Percentiles rank a stretch among this genome's conserved stretches.
These are phyloP conservation scores for Eupsittula cactorum DNA, from an alignment of 2,113 vertebrate genomes.

Conservation along the genomic window DNA sequence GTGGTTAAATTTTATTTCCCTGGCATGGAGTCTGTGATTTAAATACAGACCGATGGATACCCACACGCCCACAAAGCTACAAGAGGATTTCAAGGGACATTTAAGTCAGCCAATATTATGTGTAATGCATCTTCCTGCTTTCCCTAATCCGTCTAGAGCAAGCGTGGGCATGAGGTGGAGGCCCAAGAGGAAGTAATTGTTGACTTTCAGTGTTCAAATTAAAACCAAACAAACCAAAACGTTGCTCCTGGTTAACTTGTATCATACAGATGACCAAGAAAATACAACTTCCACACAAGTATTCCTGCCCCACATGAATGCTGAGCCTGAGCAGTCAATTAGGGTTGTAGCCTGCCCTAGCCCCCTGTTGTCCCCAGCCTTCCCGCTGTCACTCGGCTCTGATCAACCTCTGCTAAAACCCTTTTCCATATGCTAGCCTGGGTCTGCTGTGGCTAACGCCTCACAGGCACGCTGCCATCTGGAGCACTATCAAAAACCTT, in stretches of 20 bases:
- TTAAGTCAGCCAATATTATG: accelerated
- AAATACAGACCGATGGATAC: background rate
- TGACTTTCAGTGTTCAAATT: background rate
- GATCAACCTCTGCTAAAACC: background rate
- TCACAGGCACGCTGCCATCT: background rate
- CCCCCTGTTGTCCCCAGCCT: accelerated
- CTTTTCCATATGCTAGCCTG: background rate
- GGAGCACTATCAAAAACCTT: background rate
- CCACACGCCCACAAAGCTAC: background rate
- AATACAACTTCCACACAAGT: background rate
- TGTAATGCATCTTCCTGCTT: background rate
- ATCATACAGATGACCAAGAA: background rate
- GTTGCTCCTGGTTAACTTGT: background rate
- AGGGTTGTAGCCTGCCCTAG: accelerated
- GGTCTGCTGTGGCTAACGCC: background rate
- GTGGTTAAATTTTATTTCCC: background rate
- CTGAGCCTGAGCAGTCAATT: background rate
- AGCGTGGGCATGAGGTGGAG: background rate
- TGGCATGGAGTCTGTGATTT: background rate
- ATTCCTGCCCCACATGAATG: background rate
- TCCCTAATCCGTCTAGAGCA: background rate
- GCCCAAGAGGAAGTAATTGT: background rate
- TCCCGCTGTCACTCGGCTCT: accelerated
- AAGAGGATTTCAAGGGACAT: background rate
- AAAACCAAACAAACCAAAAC: background rate